phyloP scores from a whole-genome alignment of 23 tunicate genomes.

The Styela plicata region DNA sequence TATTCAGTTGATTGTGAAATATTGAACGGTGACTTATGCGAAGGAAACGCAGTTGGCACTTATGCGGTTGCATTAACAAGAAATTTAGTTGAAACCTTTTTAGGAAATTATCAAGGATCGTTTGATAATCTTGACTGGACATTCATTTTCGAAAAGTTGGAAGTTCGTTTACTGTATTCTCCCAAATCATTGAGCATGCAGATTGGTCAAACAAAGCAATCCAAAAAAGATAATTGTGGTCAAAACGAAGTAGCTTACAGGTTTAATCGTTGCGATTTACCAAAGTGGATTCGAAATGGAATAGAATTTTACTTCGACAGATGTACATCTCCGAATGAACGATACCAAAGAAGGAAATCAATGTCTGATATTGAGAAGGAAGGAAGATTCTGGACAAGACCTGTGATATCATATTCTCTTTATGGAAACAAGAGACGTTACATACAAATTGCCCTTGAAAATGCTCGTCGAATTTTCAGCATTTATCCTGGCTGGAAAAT shows the following conservation, averaged over 20 bases:
- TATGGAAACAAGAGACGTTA: no score
- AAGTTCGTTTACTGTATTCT: not conserved
- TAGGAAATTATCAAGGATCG: not conserved
- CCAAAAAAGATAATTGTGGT: not conserved
- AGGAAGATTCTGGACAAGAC: no score
- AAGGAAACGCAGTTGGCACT: no score
- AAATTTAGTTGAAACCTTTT: not conserved
- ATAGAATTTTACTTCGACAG: no score
- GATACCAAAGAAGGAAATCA: no score
- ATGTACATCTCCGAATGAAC: not conserved
- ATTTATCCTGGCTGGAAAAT: no score
- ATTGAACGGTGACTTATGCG: no score
- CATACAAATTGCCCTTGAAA: no score
- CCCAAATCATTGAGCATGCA: not conserved
- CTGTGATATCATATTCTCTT: not conserved
- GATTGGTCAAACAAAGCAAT: slow-evolving; percentile 10
- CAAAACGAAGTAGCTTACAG: slow-evolving; percentile 20
- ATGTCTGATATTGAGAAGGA: no score
- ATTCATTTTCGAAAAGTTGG: not conserved
- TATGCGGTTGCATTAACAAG: not conserved
- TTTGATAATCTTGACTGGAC: not conserved
- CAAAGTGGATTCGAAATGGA: slow-evolving; percentile 13
- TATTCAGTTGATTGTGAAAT: no score
- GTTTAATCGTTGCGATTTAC: not conserved
- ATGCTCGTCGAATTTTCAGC: no score